These are phyloP conservation scores for Haemorhous mexicanus DNA, from an alignment of 2,113 vertebrate genomes.

Conservation along the genomic window DNA sequence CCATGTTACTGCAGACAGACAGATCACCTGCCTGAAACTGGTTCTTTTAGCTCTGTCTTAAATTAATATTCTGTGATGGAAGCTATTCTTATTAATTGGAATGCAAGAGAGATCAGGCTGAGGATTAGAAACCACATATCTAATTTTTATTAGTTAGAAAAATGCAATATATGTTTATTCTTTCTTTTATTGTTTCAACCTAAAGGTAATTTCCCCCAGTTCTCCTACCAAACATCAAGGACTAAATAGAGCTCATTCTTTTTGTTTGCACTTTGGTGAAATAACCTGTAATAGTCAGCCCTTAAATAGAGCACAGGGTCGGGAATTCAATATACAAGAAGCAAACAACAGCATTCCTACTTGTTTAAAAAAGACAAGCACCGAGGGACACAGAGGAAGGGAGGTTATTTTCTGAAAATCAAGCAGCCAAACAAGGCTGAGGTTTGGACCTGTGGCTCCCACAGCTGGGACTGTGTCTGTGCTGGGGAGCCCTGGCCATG, in stretches of 20 bases:
- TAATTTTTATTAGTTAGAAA: slow-evolving; percentile 4
- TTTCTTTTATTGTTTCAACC: not conserved
- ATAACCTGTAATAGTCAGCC: not conserved
- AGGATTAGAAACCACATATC: not conserved
- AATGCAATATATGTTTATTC: not conserved
- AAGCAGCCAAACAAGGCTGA: not conserved
- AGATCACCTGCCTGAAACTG: not conserved
- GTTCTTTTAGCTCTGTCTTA: not conserved
- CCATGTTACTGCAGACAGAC: not conserved
- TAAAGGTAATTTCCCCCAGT: slow-evolving; percentile 19
- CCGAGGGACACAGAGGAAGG: not conserved
- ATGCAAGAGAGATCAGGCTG: not conserved
- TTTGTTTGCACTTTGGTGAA: not conserved
- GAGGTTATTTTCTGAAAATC: not conserved
- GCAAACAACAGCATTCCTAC: not conserved
- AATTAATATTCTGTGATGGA: not conserved
- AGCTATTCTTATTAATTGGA: not conserved
- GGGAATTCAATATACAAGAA: not conserved
- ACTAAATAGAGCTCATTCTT: slow-evolving; percentile 11
- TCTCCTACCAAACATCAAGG: not conserved
- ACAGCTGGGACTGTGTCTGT: not conserved
- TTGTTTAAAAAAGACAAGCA: not conserved
- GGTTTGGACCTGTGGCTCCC: not conserved
- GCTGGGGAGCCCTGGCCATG: fast-evolving
- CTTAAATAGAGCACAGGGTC: not conserved